Evolutionary conservation across 2,888 invertebrate genomes (phyloP).

Genomic region (Leptinotarsa rubiginosa): DNA sequence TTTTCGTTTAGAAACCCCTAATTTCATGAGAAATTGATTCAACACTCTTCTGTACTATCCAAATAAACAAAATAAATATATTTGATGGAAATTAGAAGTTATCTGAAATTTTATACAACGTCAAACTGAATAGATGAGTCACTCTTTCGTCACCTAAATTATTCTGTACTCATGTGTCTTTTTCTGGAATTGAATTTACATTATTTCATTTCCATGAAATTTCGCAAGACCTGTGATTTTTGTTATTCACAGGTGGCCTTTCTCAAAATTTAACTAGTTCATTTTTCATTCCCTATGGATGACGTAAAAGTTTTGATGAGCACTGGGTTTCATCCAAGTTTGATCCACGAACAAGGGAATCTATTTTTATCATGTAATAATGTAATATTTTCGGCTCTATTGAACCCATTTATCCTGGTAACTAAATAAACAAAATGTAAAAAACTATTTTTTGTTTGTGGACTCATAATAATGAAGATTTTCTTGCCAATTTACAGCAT

Average conservation of each 20-base stretch:
- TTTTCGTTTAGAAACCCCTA: too few relatives aligned
- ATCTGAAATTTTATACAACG: too few relatives aligned
- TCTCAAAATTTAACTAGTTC: neutral
- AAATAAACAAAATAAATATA: too few relatives aligned
- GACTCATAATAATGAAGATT: slow-evolving; percentile 23
- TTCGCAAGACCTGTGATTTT: too few relatives aligned
- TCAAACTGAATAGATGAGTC: too few relatives aligned
- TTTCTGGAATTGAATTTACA: too few relatives aligned
- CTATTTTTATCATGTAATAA: neutral
- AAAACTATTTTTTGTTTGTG: neutral
- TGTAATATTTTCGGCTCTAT: neutral
- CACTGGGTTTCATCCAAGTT: neutral
- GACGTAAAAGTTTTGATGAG: neutral
- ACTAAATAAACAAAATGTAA: neutral
- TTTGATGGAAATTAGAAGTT: too few relatives aligned
- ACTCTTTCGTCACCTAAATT: too few relatives aligned
- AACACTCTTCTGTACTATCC: too few relatives aligned
- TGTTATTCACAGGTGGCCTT: neutral
- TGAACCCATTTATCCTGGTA: neutral
- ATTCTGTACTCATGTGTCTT: too few relatives aligned
- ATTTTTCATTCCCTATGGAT: neutral
- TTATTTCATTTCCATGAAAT: too few relatives aligned
- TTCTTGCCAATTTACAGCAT: slow-evolving; percentile 72
- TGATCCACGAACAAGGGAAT: neutral
- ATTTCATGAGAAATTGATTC: too few relatives aligned